Base-by-base conservation (phyloP, 2,888 invertebrate species). In the Andricus quercusramuli region DNA sequence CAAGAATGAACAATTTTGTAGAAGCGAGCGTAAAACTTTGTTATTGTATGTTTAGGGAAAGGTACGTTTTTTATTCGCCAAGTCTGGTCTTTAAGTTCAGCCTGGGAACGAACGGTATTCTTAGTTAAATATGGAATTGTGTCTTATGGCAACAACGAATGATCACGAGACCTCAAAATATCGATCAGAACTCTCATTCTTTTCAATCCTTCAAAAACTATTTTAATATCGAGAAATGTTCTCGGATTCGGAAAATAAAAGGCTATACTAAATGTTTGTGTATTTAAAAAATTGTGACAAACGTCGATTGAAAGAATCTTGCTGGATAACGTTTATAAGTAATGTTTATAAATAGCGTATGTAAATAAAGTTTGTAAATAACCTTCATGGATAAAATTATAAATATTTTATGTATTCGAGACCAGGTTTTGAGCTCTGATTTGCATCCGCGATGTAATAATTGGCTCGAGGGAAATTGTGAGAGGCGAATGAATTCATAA, bases 71-170 rank as follows among this genome's bases (percentile, higher is more conserved):
- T 74, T 74, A 74, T 37, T 59, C 74, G 56, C 74, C n/a, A 74
- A 59, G 32, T 56, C 56, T 56, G 74, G 32, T 74, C 51, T 74
- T 74, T 74, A 32, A 64, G 17, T 74, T 74, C 15, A 13, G 56
- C 56, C 15, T 56, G 32, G 56, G 32, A 59, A 59, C 74, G 37
- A 74, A 74, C 17, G 29, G 37, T 56, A 74, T 74, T 74, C 74
- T 64, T 64, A 74, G 56, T 51, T 32, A 32, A 32, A 29, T 29
- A 74, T 20, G 56, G 32, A 74, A 56, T 70, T 56, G 87, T 86
- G 85, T 86, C 86, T 86, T 87, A 86, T 77, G 83, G 77, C 78
- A 81, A 87, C 87, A 87, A 87, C 86, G 87, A 87, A 87, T 83
- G 82, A 44, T 83, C 59, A 80, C 64, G 80, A 85, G 80, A 83